Evolutionary conservation across 2,888 invertebrate species (phyloP), one percentile per base, ranked within the genome.

Genomic region (Pandemis heparana): DNA sequence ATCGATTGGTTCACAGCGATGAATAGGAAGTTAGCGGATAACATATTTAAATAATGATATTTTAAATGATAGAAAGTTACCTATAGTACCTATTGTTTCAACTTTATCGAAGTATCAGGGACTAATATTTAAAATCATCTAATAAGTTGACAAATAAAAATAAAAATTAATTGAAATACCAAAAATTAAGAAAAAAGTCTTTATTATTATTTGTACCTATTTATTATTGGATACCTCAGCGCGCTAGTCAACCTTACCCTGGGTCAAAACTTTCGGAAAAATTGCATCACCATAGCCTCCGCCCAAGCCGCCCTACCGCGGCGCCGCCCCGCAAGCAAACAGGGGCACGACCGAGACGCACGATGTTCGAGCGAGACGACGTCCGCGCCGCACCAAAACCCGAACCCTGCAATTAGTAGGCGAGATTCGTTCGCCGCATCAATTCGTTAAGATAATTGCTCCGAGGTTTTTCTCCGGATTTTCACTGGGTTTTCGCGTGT

Each of bases 401-500:
- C 87, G 84, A 89, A 94, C 91, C 94, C 94, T 91, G 87, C 94
- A 94, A 94, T 94, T 94, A 94, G 94, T 94, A 90, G 90, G 88
- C 92, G 90, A 94, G 93, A 92, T 94, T 92, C 94, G 91, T 89
- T 89, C 93, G 94, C 87, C 90, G 92, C 92, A 94, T 93, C 94
- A 91, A 92, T 93, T 93, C 94, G 94, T 94, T 89, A 92, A 87
- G 89, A 90, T 93, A 94, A 93, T 92, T 92, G 91, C 89, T 90
- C 90, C 87, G 87, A 9, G 85, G 53, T 53, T 53, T 53, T 53
- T 53, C 51, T 53, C 53, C 16, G 53, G 16, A 18, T 53, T 53
- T 53, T 9, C 53, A 16, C 53, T n/a, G 88, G 23, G 23, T 23
- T 88, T 91, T 85, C 87, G 90, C 87, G 91, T 88, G 91, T 87